phyloP scores from a whole-genome alignment of 2,113 vertebrate species.

The Tyrannus savana region DNA sequence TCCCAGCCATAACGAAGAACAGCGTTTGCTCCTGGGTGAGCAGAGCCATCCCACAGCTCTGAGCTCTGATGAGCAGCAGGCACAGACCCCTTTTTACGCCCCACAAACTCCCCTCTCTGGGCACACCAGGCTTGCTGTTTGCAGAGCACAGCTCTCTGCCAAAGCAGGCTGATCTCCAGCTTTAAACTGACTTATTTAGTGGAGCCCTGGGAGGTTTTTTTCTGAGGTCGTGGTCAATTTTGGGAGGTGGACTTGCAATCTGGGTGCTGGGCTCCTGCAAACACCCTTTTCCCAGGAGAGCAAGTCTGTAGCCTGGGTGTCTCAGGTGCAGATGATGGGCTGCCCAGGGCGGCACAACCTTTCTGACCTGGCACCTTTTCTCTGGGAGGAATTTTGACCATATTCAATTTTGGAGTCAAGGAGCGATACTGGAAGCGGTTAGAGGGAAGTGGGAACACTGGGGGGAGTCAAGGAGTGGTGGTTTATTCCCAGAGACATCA shows the following conservation, averaged over 20 bases:
- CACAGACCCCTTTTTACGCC: fast-evolving
- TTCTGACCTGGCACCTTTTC: no score
- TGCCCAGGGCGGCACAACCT: no score
- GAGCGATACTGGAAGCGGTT: no score
- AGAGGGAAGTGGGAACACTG: no score
- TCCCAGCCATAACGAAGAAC: fast-evolving
- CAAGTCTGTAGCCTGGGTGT: no score
- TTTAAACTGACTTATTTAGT: conserved; percentile 35
- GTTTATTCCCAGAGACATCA: background rate
- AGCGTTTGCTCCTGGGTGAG: background rate
- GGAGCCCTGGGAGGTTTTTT: background rate
- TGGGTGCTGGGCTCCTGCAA: no score
- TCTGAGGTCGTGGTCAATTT: background rate
- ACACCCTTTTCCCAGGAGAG: no score
- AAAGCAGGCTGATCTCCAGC: background rate
- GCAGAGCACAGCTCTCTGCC: background rate
- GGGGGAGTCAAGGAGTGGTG: no score
- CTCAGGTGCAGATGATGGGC: no score
- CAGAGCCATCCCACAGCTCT: background rate
- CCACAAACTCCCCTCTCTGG: background rate
- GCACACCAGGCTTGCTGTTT: background rate
- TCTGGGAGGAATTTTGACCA: no score
- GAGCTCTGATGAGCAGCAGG: background rate
- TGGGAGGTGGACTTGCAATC: no score
- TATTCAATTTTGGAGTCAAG: no score